These are phyloP conservation scores for Sciaenops ocellatus DNA, from an alignment of 2,797 vertebrate species.

Conservation along the genomic window DNA sequence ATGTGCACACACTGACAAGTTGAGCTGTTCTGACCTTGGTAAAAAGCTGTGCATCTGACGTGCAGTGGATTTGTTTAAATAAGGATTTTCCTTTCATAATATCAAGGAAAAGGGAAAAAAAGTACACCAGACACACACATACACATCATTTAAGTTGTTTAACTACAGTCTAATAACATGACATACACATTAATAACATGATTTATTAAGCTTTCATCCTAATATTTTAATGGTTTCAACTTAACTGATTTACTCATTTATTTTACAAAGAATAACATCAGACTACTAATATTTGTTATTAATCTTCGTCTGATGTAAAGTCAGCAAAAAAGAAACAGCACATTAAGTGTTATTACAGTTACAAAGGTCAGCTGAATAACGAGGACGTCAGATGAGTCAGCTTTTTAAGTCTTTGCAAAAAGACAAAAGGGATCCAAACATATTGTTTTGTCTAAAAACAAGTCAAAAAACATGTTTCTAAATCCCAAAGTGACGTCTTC, in stretches of 20 bases:
- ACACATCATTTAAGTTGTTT: slow-evolving; percentile 9
- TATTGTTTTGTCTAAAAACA: not conserved
- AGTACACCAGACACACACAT: slow-evolving; percentile 23
- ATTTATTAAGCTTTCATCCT: slow-evolving; percentile 57
- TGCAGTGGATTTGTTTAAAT: slow-evolving; percentile 75
- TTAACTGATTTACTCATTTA: slow-evolving; percentile 11
- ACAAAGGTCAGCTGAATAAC: slow-evolving; percentile 4
- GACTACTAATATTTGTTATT: not conserved
- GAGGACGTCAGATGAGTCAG: not conserved
- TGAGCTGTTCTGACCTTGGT: slow-evolving; percentile 65
- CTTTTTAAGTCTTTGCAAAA: not conserved
- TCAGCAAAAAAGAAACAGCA: not conserved
- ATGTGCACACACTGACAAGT: slow-evolving; percentile 51
- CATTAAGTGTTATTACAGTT: slow-evolving; percentile 7
- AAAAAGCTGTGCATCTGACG: slow-evolving; percentile 62
- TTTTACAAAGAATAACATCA: slow-evolving; percentile 24
- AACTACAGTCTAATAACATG: slow-evolving; percentile 50
- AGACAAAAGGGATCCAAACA: not conserved
- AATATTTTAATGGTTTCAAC: slow-evolving; percentile 20
- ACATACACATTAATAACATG: slow-evolving; percentile 48
- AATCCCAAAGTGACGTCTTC: not conserved
- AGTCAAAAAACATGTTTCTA: not conserved
- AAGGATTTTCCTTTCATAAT: slow-evolving; percentile 66
- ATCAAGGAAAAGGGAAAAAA: slow-evolving; percentile 37
- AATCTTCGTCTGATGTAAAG: not conserved